phyloP scores from a whole-genome alignment of 2,113 vertebrate genomes.

The Agelaius tricolor region DNA sequence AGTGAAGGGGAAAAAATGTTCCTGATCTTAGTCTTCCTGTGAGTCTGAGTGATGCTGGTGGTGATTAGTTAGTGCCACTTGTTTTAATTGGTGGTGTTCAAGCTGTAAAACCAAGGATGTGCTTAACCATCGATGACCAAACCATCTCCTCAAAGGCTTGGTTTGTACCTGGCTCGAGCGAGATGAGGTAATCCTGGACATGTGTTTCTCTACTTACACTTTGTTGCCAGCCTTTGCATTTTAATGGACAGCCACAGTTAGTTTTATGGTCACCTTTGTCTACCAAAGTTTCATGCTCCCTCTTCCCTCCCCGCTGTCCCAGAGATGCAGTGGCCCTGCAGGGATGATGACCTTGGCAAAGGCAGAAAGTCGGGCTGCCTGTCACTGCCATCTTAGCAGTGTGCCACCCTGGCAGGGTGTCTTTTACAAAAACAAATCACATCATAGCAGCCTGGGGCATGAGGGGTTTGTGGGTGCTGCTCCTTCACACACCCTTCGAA shows the following conservation, averaged over 20 bases:
- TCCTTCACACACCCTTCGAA: fast-evolving
- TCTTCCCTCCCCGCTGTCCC: background rate
- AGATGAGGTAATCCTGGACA: background rate
- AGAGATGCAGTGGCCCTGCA: background rate
- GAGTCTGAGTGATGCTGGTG: background rate
- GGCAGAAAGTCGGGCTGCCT: background rate
- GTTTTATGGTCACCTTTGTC: background rate
- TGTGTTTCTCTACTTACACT: background rate
- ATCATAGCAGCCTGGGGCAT: background rate
- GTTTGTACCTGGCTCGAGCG: background rate
- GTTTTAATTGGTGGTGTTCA: background rate
- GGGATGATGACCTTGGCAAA: background rate
- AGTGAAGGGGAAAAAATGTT: background rate
- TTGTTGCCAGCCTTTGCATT: background rate
- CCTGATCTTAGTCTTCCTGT: background rate
- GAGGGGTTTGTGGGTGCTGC: background rate
- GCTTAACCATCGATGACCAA: background rate
- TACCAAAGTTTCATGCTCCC: background rate
- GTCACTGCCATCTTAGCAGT: fast-evolving
- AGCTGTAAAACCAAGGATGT: background rate
- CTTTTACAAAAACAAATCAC: too few species aligned
- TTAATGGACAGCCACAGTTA: background rate
- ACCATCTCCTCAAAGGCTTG: background rate
- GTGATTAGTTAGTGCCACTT: background rate
- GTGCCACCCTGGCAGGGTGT: background rate